Conservation (phyloP, 2,888 invertebrate species). For the Luperina nickerlii region DNA sequence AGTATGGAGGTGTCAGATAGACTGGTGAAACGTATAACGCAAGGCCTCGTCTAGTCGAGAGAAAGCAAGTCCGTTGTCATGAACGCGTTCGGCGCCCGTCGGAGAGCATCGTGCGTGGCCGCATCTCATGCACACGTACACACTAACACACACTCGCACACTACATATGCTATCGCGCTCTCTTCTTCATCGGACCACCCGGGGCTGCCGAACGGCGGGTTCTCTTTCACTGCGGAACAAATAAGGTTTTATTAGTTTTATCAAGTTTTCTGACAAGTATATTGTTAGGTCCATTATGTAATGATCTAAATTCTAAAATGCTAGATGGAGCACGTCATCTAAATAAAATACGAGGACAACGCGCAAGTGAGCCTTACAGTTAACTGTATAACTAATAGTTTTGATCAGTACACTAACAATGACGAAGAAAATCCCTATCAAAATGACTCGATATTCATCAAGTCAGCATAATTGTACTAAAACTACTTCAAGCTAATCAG, state of each 20-base stretch:
- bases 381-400: not conserved
- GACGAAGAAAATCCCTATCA: not conserved
- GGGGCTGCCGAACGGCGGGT: slow-evolving; percentile 85
- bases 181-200: slow-evolving; percentile 83
- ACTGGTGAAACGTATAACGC: slow-evolving; percentile 43
- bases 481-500: not conserved
- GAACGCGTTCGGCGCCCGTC: slow-evolving; percentile 63
- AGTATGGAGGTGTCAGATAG: slow-evolving; percentile 48
- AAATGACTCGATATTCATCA: not conserved
- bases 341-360: not conserved
- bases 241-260: slow-evolving; percentile 41
- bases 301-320: not conserved
- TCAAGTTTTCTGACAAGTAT: not conserved
- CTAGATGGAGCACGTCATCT: not conserved
- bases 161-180: slow-evolving; percentile 80
- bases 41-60: slow-evolving; percentile 74
- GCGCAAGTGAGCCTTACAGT: not conserved
- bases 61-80: slow-evolving; percentile 65
- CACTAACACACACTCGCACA: slow-evolving; percentile 65
- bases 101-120: slow-evolving; percentile 50
- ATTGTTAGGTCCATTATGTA: not conserved
- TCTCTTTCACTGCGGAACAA: slow-evolving; percentile 85
- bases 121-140: slow-evolving; percentile 61
- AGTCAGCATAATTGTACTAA: not conserved
- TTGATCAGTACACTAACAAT: not conserved